phyloP scores from a whole-genome alignment of 2,797 vertebrate genomes.

The Dromococcyx pavoninus region DNA sequence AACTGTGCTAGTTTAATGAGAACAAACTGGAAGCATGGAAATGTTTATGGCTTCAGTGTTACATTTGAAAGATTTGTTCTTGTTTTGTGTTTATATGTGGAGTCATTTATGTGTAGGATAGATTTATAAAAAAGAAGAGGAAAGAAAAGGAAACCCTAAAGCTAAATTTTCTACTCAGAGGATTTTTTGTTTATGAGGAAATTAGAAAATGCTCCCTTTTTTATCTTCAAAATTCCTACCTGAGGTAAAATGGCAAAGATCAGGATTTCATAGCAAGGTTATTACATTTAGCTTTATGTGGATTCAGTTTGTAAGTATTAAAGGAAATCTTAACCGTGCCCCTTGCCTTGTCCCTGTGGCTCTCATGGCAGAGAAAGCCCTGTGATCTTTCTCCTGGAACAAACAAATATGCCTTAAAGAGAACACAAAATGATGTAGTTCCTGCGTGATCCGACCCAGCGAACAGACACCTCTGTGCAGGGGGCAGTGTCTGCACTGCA shows the following conservation, averaged over 20 bases:
- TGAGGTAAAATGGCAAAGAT: not conserved
- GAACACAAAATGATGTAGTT: not conserved
- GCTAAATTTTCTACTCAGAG: not conserved
- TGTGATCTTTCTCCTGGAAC: not conserved
- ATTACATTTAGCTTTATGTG: not conserved
- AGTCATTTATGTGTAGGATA: not conserved
- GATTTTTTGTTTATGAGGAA: not conserved
- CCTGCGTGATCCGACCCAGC: accelerated
- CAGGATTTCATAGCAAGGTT: not conserved
- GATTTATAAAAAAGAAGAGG: not conserved
- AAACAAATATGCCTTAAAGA: not conserved
- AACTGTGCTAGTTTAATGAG: slow-evolving; percentile 53
- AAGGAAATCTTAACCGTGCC: not conserved
- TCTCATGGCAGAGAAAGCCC: accelerated
- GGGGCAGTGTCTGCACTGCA: not conserved
- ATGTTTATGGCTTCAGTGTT: not conserved
- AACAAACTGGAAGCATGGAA: slow-evolving; percentile 48
- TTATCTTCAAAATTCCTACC: not conserved
- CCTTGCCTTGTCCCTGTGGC: not conserved
- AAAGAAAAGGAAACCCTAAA: not conserved
- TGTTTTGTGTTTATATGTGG: not conserved
- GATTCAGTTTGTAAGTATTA: not conserved
- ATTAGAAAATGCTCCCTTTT: not conserved
- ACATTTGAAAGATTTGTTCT: not conserved
- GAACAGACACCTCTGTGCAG: accelerated